A percentile compares a stretch with the other conserved stretches of the same genome.
phyloP scores from a whole-genome alignment of 1,140 invertebrate species.

The Ips typographus region DNA sequence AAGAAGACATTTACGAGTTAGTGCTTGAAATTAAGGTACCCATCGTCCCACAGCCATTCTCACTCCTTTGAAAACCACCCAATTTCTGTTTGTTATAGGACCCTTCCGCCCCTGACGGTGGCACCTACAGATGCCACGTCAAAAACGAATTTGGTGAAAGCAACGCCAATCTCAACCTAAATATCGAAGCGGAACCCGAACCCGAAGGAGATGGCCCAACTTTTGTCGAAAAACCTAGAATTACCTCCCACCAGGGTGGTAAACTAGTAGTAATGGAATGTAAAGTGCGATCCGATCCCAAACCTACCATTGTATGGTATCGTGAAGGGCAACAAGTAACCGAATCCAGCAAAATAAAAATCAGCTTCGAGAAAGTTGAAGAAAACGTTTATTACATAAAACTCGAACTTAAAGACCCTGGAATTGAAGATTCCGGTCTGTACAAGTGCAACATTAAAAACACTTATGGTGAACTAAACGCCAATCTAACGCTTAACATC shows the following conservation, averaged over 20 bases:
- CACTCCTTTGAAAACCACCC: background rate
- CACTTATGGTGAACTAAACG: constrained; percentile 91
- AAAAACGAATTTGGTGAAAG: constrained; percentile 96
- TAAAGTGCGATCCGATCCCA: constrained; percentile 90
- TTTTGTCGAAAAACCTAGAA: constrained; percentile 96
- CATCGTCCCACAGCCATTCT: background rate
- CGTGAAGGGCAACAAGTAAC: constrained; percentile 76
- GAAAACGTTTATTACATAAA: constrained; percentile 88
- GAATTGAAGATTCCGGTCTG: constrained; percentile 91
- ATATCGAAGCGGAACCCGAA: constrained; percentile 93
- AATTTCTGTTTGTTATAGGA: constrained; percentile 65
- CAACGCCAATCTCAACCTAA: constrained; percentile 96
- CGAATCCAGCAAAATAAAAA: constrained; percentile 78
- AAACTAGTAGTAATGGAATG: constrained; percentile 98
- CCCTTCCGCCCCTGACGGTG: constrained; percentile 91
- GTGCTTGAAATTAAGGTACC: constrained; percentile 84
- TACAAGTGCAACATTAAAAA: constrained; percentile 99
- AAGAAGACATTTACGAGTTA: constrained; percentile 87
- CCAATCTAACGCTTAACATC: constrained; percentile 95
- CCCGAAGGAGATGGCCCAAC: constrained; percentile 92
- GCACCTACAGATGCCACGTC: constrained; percentile 95
- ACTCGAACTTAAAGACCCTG: constrained; percentile 89
- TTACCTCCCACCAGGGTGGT: constrained; percentile 91
- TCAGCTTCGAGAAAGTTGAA: constrained; percentile 71
- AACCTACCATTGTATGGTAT: constrained; percentile 93